Conservation (phyloP, 1,140 invertebrate species). For the Harpegnathos saltator region DNA sequence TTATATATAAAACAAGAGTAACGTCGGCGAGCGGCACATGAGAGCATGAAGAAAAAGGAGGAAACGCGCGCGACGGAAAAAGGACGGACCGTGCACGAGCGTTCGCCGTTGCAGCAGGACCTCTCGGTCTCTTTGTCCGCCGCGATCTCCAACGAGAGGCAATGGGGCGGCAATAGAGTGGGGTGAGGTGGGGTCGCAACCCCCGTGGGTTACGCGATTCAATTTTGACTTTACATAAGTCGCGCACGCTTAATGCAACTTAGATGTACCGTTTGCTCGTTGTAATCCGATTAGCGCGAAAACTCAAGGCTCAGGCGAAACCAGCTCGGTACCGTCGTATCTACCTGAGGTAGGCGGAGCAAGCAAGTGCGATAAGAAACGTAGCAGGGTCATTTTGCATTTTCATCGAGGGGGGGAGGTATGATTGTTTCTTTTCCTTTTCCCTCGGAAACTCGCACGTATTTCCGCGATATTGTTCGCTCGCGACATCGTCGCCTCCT, state of each 20-base stretch:
- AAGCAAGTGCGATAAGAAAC: background rate
- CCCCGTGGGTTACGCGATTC: background rate
- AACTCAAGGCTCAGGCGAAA: background rate
- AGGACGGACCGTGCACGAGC: too few species aligned
- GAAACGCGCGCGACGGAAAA: too few species aligned
- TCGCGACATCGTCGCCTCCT: background rate
- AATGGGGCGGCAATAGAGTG: too few species aligned
- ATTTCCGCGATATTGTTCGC: background rate
- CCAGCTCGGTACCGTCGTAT: too few species aligned
- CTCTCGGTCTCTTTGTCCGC: background rate
- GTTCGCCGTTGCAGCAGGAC: background rate
- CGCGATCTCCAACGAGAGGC: too few species aligned
- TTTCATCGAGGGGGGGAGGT: background rate
- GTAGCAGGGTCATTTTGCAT: constrained; percentile 2
- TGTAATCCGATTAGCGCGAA: background rate
- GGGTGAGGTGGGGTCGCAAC: too few species aligned
- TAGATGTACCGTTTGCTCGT: background rate
- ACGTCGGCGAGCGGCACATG: background rate
- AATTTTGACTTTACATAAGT: background rate
- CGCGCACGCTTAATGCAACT: background rate
- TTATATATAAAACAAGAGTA: constrained; percentile 26
- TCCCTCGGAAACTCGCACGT: background rate
- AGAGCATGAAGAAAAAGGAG: background rate
- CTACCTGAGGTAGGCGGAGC: too few species aligned
- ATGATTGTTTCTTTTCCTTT: too few species aligned